These are phyloP conservation scores for Diplazon laetatorius DNA, from an alignment of 2,888 invertebrate genomes.

Conservation along the genomic window DNA sequence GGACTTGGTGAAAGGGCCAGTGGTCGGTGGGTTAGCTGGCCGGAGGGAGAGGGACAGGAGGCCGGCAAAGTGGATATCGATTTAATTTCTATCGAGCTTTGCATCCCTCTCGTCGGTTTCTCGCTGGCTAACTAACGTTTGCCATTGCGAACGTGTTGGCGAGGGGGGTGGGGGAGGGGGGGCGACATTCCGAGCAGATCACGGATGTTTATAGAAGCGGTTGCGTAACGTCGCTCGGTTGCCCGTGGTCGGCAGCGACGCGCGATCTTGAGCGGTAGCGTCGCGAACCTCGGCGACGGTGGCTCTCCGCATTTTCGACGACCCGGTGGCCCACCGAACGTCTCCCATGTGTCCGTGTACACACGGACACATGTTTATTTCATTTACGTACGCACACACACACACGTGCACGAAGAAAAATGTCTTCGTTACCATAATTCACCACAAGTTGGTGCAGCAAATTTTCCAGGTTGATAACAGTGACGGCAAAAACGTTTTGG, in stretches of 20 bases:
- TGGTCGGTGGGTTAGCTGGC: too few species aligned
- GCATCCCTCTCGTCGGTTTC: constrained; percentile 35
- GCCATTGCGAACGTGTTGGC: constrained; percentile 45
- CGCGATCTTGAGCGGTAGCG: constrained; percentile 62
- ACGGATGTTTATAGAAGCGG: constrained; percentile 82
- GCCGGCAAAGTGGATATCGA: constrained; percentile 24
- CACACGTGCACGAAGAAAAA: too few species aligned
- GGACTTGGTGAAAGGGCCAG: too few species aligned
- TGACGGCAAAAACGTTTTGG: too few species aligned
- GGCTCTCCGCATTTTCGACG: constrained; percentile 8
- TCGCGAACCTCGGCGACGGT: constrained; percentile 42
- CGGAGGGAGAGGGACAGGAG: not conserved
- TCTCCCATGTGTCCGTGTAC: too few species aligned
- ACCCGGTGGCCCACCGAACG: constrained; percentile 25
- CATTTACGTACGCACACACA: too few species aligned
- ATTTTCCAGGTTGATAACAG: too few species aligned
- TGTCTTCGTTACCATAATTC: too few species aligned
- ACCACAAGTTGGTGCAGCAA: too few species aligned
- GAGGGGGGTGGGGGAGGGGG: constrained; percentile 73
- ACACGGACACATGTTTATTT: too few species aligned
- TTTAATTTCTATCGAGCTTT: constrained; percentile 51
- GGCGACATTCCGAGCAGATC: constrained; percentile 80
- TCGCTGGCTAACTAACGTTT: constrained; percentile 43
- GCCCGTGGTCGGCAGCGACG: constrained; percentile 58
- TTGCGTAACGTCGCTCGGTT: constrained; percentile 77